phyloP scores from a whole-genome alignment of 2,888 invertebrate genomes.

The Ethmia dodecea region DNA sequence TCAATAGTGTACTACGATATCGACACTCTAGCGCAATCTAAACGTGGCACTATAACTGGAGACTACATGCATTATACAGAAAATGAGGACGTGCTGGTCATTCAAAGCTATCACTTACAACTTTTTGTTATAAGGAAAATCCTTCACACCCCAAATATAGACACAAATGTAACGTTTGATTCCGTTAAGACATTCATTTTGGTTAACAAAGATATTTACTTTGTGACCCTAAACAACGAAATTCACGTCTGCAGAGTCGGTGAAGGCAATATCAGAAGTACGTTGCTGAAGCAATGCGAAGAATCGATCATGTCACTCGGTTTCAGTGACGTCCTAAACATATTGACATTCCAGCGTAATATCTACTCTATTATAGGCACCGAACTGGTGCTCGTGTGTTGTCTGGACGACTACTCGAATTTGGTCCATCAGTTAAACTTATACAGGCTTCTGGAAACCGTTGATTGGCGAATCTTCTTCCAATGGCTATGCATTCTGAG shows the following conservation, averaged over 20 bases:
- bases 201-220: slow-evolving; percentile 31
- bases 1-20: slow-evolving; percentile 45
- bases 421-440: slow-evolving; percentile 30
- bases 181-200: slow-evolving; percentile 41
- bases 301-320: slow-evolving; percentile 43
- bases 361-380: slow-evolving; percentile 32
- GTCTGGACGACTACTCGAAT: slow-evolving; percentile 29
- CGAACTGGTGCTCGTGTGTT: slow-evolving; percentile 22
- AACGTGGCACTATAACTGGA: slow-evolving; percentile 30
- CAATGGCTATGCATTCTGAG: slow-evolving; percentile 46
- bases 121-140: slow-evolving; percentile 36
- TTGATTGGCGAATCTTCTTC: slow-evolving; percentile 52
- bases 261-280: slow-evolving; percentile 17
- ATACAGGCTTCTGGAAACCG: slow-evolving; percentile 45
- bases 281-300: slow-evolving; percentile 21
- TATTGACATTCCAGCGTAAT: slow-evolving; percentile 39
- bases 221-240: slow-evolving; percentile 36
- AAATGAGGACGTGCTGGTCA: slow-evolving; percentile 32
- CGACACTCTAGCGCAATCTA: slow-evolving; percentile 29
- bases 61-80: slow-evolving; percentile 43
- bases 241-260: slow-evolving; percentile 31
- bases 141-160: slow-evolving; percentile 13
- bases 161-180: slow-evolving; percentile 27
- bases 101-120: slow-evolving; percentile 31
- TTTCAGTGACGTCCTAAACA: slow-evolving; percentile 24